Evolutionary conservation across 2,888 invertebrate genomes (phyloP).

Genomic region (Tortricodes alternella): DNA sequence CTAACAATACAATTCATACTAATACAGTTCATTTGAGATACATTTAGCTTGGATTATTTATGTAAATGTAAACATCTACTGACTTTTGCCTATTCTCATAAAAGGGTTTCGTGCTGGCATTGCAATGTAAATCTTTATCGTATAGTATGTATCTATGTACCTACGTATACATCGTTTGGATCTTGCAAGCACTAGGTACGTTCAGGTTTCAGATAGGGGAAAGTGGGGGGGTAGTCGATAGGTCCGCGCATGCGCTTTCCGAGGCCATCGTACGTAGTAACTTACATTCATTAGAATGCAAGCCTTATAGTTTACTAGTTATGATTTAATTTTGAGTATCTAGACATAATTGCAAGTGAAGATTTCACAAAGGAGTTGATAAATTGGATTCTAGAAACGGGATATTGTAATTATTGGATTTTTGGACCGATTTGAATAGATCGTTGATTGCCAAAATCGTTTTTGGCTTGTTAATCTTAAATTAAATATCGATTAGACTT

Average conservation of each 20-base stretch:
- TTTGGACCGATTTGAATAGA: neutral
- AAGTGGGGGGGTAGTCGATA: slow-evolving; percentile 62
- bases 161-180: slow-evolving; percentile 37
- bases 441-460: neutral
- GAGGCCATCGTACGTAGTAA: slow-evolving; percentile 10
- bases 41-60: too few species aligned
- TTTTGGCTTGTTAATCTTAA: too few species aligned
- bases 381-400: slow-evolving; percentile 24
- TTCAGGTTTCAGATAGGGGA: slow-evolving; percentile 49
- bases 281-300: neutral
- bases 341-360: neutral
- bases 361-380: slow-evolving; percentile 26
- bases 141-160: neutral
- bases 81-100: too few species aligned
- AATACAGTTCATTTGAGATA: too few species aligned
- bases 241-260: slow-evolving; percentile 60
- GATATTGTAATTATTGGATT: slow-evolving; percentile 21
- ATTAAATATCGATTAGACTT: too few species aligned
- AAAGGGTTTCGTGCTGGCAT: too few species aligned
- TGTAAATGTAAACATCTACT: too few species aligned
- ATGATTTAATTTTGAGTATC: neutral
- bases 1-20: too few species aligned
- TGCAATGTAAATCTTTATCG: neutral
- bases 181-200: slow-evolving; percentile 54
- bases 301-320: neutral